Conservation (phyloP, 1,140 invertebrate genomes). For the Hylyphantes graminicola region DNA sequence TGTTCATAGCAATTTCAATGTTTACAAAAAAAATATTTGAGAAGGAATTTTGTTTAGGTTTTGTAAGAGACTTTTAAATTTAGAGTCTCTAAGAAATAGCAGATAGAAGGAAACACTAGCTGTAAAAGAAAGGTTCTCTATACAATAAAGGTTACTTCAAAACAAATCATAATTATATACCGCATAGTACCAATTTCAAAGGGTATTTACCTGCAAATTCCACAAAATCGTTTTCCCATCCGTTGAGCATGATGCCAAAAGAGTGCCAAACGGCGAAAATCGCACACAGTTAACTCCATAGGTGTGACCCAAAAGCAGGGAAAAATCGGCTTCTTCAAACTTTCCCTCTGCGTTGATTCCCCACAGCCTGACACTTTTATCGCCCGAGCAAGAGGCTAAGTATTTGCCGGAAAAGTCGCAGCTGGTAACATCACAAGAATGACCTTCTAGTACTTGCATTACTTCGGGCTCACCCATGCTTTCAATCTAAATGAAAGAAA, state of each 20-base stretch:
- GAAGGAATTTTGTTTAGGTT: too few species aligned
- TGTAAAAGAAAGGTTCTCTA: too few species aligned
- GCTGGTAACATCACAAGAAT: conserved; percentile 63
- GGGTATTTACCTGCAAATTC: conserved; percentile 71
- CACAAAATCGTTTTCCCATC: conserved; percentile 80
- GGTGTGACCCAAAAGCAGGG: conserved; percentile 68
- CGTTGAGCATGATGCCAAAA: conserved; percentile 78
- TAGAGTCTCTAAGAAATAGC: too few species aligned
- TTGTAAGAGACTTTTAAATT: too few species aligned
- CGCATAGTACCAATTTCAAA: too few species aligned
- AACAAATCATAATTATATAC: too few species aligned
- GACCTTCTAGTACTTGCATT: conserved; percentile 61
- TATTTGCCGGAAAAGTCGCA: conserved; percentile 65
- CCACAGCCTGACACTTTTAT: conserved; percentile 69
- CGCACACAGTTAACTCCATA: conserved; percentile 70
- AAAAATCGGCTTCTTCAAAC: conserved; percentile 65
- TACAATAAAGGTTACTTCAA: too few species aligned
- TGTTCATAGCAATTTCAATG: too few species aligned
- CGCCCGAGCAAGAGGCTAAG: conserved; percentile 68
- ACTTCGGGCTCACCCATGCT: conserved; percentile 12
- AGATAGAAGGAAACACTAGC: too few species aligned
- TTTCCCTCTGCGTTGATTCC: conserved; percentile 35
- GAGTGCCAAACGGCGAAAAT: conserved; percentile 78
- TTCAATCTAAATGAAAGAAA: too few species aligned
- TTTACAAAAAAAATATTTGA: too few species aligned